Percentiles rank a stretch among this genome's conserved stretches.
These are phyloP conservation scores for Aurelia sp. DNA, from an alignment of 30 jellyfish, hydroid and myxozoan species.

Conservation along the genomic window DNA sequence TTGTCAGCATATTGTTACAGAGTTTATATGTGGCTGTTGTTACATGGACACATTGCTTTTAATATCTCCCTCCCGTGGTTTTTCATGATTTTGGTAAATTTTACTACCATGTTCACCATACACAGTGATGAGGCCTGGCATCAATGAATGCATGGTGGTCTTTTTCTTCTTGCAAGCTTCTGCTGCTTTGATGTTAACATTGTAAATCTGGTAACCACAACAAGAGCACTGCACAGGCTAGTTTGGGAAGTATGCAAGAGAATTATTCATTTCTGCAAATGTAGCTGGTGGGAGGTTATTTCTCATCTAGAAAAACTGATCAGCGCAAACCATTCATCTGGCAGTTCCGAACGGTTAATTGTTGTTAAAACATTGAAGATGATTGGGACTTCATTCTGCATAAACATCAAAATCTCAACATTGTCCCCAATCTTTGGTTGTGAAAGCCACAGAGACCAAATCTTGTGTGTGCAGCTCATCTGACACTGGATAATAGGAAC, in stretches of 20 bases:
- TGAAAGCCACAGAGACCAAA: neutral
- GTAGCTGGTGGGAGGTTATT: constrained; percentile 27
- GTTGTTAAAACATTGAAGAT: constrained; percentile 11
- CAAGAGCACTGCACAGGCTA: constrained; percentile 38
- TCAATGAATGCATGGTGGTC: neutral
- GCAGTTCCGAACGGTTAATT: neutral
- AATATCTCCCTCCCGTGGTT: too few species aligned
- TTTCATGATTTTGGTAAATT: neutral
- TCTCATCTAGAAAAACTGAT: constrained; percentile 2
- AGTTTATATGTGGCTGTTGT: too few species aligned
- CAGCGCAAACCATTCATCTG: constrained; percentile 23
- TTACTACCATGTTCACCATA: neutral
- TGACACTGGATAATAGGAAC: constrained; percentile 6
- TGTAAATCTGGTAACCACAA: neutral
- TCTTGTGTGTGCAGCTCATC: neutral
- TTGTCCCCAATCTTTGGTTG: constrained; percentile 12
- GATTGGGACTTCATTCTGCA: constrained; percentile 5
- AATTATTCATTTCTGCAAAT: neutral
- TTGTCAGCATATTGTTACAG: too few species aligned
- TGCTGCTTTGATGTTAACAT: too few species aligned
- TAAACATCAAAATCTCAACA: neutral
- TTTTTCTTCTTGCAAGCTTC: too few species aligned
- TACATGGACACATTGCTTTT: too few species aligned
- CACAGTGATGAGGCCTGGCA: neutral
- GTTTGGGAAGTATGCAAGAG: constrained; percentile 11